Base-by-base conservation (phyloP, 2,113 vertebrate species). In the Prietella phreatophila region DNA sequence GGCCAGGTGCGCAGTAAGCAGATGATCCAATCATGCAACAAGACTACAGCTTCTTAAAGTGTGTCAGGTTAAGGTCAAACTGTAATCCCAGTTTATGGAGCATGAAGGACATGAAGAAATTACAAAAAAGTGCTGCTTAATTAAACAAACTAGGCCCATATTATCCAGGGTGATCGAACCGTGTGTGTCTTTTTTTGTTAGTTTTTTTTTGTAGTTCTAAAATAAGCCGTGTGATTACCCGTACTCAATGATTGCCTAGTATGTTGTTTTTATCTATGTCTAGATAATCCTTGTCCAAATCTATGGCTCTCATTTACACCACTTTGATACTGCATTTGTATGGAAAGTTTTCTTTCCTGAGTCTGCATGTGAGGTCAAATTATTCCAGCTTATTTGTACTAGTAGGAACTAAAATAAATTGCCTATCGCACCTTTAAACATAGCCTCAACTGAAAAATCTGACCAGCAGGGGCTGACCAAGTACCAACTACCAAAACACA, bases 1-100 rank as follows among this genome's bases (percentile, higher is more conserved):
- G 30, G 25, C 20, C 55, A 17, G 36, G 69, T 58, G 22, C 27
- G 60, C 25, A 30, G 5, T 30, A 65, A 47, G 47, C 27, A n/a
- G 61, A 22, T 84, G 42, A 47, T 84, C 82, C 63, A 30, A 69
- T 84, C 82, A 50, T 33, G 53, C 14, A 81, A 36, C 47, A 79
- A 27, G 42, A 76, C 22, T 47, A 27, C 4, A 55, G 25, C 47
- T n/a, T 56, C 53, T 58, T 81, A 58, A 19, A 33, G n/a, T 19
- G 27, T 2, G 33, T 22, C 30, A 22, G 55, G 55, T 82, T 82
- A 60, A 82, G 56, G 55, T 58, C 53, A 60, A 25, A 25, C 55
- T 22, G 1, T 78, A 58, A 60, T 82, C 53, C 80, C 0, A 1
- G 19, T 36, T 58, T 58, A 56, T 9, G 0, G 8, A 33, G 17